phyloP scores from a whole-genome alignment of 1,140 invertebrate genomes.

The Glossosoma conforme region DNA sequence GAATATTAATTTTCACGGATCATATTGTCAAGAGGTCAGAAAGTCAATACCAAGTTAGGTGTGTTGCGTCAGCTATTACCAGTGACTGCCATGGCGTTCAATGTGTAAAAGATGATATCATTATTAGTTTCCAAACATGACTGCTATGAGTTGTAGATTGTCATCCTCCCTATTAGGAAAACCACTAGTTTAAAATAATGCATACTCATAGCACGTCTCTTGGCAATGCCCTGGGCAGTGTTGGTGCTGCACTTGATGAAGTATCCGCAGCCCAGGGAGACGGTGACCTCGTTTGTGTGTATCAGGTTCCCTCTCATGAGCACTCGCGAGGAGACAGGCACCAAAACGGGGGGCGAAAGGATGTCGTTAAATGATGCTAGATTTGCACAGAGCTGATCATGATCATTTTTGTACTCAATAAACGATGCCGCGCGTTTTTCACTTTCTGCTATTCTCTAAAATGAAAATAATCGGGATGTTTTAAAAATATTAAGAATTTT shows the following conservation, averaged over 20 bases:
- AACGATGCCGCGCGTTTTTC: conserved; percentile 39
- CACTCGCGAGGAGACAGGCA: conserved; percentile 62
- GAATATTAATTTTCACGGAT: too few species aligned
- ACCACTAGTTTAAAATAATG: too few species aligned
- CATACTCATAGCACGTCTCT: conserved; percentile 58
- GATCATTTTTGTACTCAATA: conserved; percentile 37
- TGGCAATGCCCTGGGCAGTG: conserved; percentile 57
- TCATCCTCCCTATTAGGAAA: too few species aligned
- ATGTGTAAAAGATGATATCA: too few species aligned
- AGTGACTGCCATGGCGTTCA: too few species aligned
- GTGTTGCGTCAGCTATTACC: too few species aligned
- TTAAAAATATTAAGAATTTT: too few species aligned
- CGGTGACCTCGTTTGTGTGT: conserved; percentile 72
- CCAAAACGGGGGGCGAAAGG: conserved; percentile 49
- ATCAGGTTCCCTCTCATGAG: conserved; percentile 65
- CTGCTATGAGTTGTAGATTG: too few species aligned
- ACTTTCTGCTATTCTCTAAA: conserved; percentile 40
- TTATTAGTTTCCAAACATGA: too few species aligned
- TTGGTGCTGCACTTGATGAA: conserved; percentile 66
- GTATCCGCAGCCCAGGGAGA: conserved; percentile 66
- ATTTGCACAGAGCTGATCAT: conserved; percentile 36
- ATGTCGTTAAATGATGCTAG: conserved; percentile 38
- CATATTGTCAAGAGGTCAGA: not conserved
- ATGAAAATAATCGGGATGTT: conserved; percentile 23
- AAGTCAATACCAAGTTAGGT: not conserved